Evolutionary conservation across 2,888 invertebrate genomes (phyloP), one percentile per base, ranked within the genome.

Genomic region (Drosophila fungiperda): DNA sequence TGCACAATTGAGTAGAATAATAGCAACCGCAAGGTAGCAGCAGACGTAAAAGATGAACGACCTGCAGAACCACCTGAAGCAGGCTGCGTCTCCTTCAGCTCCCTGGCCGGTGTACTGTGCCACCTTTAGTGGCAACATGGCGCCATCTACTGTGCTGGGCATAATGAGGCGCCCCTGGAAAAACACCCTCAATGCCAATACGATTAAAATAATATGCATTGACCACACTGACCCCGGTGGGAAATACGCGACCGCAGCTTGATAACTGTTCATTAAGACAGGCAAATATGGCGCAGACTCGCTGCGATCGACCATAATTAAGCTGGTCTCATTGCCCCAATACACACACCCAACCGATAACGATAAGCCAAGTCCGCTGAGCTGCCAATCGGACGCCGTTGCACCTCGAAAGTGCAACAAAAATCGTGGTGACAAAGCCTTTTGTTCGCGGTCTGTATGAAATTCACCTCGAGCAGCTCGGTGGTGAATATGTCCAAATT

Each of bases 241-340:
- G 83, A 49, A 90, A 92, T 26, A 92, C 85, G 40, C 73, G 86
- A 1, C 93, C 94, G 74, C 94, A 94, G 2, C 92, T 92, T 20
- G 80, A 64, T 3, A 93, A 35, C 2, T 90, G 87, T 1, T 90
- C 90, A 48, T 91, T 89, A 9, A 90, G 82, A 80, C 94, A 94
- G 62, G 94, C 93, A 12, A 94, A 91, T 1, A 95, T 23, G 1
- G 93, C 94, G 77, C 94, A 95, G 3, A 93, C 38, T 93, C 94
- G 38, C 92, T 92, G 68, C 93, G 91, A 72, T 93, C 92, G 3
- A 93, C 91, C 49, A 94, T 90, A 5, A 91, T 86, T 9, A 89
- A 63, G 0, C 82, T 88, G 1, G 89, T 85, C n/a, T 80, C 74
- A 3, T 82, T 73, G 68, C 92, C 92, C 26, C 65, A n/a, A n/a